Percentiles rank a stretch among this genome's conserved stretches.
Evolutionary conservation across 2,888 invertebrate genomes (phyloP).

Genomic region (Copidosoma aretas): DNA sequence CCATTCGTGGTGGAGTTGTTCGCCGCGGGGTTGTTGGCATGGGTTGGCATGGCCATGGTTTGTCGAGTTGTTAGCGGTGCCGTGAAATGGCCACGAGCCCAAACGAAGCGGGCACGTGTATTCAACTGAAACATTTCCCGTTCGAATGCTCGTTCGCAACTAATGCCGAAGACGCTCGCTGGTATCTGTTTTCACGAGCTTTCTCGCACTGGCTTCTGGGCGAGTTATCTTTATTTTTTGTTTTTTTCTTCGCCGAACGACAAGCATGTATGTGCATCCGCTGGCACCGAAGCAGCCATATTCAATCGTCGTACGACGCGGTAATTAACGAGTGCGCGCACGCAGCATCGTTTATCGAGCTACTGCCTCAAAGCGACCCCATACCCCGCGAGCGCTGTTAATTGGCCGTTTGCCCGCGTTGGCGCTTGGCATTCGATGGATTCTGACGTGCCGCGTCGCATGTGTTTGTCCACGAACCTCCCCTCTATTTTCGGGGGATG

Average conservation of each 20-base stretch:
- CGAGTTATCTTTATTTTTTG: neutral
- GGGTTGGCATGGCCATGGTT: too few relatives aligned
- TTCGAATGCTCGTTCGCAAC: too few relatives aligned
- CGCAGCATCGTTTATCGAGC: neutral
- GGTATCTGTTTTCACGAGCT: too few relatives aligned
- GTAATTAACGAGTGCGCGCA: neutral
- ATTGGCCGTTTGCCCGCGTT: neutral
- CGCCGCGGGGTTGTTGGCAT: too few relatives aligned
- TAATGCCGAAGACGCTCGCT: too few relatives aligned
- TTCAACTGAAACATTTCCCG: too few relatives aligned
- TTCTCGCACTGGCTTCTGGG: neutral
- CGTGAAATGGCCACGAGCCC: too few relatives aligned
- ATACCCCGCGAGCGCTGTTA: neutral
- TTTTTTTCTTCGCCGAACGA: too few relatives aligned
- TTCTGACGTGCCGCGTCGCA: neutral
- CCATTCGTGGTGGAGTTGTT: too few relatives aligned
- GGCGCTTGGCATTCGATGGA: neutral
- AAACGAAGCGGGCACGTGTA: too few relatives aligned
- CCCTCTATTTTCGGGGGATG: neutral
- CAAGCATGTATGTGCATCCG: too few relatives aligned
- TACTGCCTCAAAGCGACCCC: neutral
- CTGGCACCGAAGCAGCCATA: neutral
- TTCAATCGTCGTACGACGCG: neutral
- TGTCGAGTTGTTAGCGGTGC: too few relatives aligned
- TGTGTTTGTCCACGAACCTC: neutral